Base-by-base conservation (phyloP, 2,797 vertebrate genomes). In the Semotilus atromaculatus region DNA sequence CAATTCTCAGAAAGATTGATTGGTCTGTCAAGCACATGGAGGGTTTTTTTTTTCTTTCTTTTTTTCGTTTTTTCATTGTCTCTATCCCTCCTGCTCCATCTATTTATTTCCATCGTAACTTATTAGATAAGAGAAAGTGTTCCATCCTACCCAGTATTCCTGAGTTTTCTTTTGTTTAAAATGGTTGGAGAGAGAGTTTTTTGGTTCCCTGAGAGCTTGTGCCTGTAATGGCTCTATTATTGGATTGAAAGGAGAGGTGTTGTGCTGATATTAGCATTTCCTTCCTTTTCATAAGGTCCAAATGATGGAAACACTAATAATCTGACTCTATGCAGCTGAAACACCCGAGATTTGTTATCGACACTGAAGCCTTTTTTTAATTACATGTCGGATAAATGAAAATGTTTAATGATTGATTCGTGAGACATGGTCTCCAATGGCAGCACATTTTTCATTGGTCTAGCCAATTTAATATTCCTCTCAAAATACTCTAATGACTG, bases 221-320 rank as follows among this genome's bases (percentile, higher is more conserved):
- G 55, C 55, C 60, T 92, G 92, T 94, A 92, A 90, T 87, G 87
- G 92, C 92, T 93, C 92, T 94, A 92, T 94, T 95, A 94, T 93
- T 92, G 94, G 93, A 92, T 92, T 93, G 90, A 90, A 92, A 92
- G 93, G 92, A 94, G 92, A 92, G 88, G 92, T 93, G 92, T 93
- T 93, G 92, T 93, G 91, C 93, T 93, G 94, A 94, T 95, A 93
- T 94, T 94, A 93, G 92, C 93, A 93, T 94, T 95, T 92, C 90
- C 92, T 90, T 90, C 92, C 93, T 91, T 93, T 92, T 85, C 74
- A 89, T 88, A 64, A 91, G 88, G 92, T 88, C 83, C 88, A 86
- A 90, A 90, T 92, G 91, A 88, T 91, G 88, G 87, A 91, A 89
- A 93, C 93, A 93, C 90, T 93, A 94, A 95, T 95, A 95, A 94